Evolutionary conservation across 2,113 vertebrate species (phyloP), one percentile per base, ranked within the genome.

Genomic region (Bos taurus): DNA sequence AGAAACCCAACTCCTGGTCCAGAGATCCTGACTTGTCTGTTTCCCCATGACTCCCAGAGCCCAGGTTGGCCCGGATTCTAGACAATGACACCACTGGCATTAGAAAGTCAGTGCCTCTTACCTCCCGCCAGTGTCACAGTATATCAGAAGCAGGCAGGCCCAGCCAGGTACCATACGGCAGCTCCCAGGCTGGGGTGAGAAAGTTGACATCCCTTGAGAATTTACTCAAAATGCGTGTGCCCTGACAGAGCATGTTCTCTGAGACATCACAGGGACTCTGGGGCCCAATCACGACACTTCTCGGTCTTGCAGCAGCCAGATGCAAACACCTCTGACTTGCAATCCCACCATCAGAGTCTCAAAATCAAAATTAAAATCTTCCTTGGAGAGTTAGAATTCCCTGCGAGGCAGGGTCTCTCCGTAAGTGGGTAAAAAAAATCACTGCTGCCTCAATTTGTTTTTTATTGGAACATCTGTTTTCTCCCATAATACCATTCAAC

Each of bases 321-420:
- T 5, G 17, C 21, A 78, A 81, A 85, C 33, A 28, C 9, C 46
- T 96, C 46, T 5, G 11, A 67, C 11, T 52, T 54, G 46, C 7
- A n/a, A 94, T 88, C 83, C 48, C 33, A 82, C 26, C 43, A 46
- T 33, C 40, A 46, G 88, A 90, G 52, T 64, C 64, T 90, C 64
- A 85, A 92, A 93, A 74, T 62, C 40, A 81, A 46, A 96, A 87
- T 26, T 28, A 46, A 95, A 97, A 62, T 52, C 50, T 67, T 96
- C 30, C 43, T 95, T 43, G 8, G 43, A 77, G 81, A 93, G 1
- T 7, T 40, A 90, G 52, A 92, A 97, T 92, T 30, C 40, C 26
- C 43, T 88, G 54, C 25, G 2, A 59, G 82, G 85, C 43, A 77
- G 40, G n/a, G 48, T 88, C 88, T 93, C 88, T 80, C 52, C 26